phyloP scores from a whole-genome alignment of 2,797 vertebrate genomes.

The Galagoides demidoff region DNA sequence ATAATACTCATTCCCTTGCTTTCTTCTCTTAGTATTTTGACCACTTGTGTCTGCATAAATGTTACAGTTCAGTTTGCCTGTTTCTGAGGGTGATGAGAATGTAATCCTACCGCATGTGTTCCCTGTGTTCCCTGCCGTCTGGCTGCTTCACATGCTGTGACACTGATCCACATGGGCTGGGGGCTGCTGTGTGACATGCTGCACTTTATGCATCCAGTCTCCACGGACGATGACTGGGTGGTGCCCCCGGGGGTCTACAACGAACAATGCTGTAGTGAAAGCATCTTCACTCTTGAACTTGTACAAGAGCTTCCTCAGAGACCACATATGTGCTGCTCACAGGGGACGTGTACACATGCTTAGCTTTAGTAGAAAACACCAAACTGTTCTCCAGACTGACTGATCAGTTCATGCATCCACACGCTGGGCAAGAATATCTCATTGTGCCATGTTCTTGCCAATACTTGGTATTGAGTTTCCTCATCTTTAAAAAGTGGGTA shows the following conservation, averaged over 20 bases:
- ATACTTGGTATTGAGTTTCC: neutral
- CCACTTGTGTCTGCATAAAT: neutral
- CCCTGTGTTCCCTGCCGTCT: neutral
- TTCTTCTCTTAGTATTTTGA: neutral
- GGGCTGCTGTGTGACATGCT: fast-evolving
- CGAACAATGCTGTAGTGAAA: neutral
- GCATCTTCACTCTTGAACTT: neutral
- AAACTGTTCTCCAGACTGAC: too few relatives aligned
- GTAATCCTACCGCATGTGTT: fast-evolving
- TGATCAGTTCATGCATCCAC: fast-evolving
- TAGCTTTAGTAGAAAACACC: fast-evolving
- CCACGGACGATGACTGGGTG: fast-evolving
- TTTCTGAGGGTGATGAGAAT: fast-evolving
- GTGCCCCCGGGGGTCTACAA: neutral
- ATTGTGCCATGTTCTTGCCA: fast-evolving
- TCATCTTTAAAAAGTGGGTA: neutral
- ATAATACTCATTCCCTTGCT: too few relatives aligned
- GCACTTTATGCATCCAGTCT: fast-evolving
- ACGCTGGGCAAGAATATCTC: neutral
- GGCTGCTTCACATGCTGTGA: too few relatives aligned
- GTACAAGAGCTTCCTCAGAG: neutral
- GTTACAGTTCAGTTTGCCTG: neutral
- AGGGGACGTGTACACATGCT: too few relatives aligned
- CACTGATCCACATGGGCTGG: fast-evolving
- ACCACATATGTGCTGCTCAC: fast-evolving